These are phyloP conservation scores for Lydus trimaculatus DNA, from an alignment of 2,888 invertebrate genomes.

Conservation along the genomic window DNA sequence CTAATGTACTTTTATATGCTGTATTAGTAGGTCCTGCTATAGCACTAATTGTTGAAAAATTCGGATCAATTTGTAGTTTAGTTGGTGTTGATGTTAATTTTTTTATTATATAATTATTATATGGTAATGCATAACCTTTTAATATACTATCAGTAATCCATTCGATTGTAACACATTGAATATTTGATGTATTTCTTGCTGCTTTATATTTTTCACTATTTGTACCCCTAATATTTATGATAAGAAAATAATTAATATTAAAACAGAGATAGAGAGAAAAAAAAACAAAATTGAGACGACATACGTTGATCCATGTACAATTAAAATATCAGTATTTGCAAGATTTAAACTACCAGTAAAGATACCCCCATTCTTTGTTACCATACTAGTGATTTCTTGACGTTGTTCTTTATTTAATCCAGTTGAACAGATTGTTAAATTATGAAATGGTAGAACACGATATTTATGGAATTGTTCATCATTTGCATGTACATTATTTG, in stretches of 20 bases:
- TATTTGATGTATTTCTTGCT: slow-evolving; percentile 60
- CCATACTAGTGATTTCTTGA: slow-evolving; percentile 68
- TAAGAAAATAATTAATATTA: not conserved
- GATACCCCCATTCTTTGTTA: slow-evolving; percentile 76
- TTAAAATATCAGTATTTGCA: slow-evolving; percentile 65
- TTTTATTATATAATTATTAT: slow-evolving; percentile 66
- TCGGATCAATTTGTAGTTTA: slow-evolving; percentile 59
- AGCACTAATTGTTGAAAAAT: slow-evolving; percentile 63
- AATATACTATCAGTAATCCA: slow-evolving; percentile 85
- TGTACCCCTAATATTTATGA: slow-evolving; percentile 65
- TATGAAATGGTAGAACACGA: slow-evolving; percentile 77
- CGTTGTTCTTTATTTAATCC: slow-evolving; percentile 73
- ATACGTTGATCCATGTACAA: slow-evolving; percentile 64
- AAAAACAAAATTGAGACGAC: too few relatives aligned
- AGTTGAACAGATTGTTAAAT: slow-evolving; percentile 80
- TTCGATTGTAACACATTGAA: slow-evolving; percentile 73
- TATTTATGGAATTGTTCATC: slow-evolving; percentile 70
- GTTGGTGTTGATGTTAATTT: slow-evolving; percentile 77
- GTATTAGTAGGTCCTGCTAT: slow-evolving; percentile 48
- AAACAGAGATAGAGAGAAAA: not conserved
- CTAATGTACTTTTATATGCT: slow-evolving; percentile 22
- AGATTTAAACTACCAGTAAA: slow-evolving; percentile 61
- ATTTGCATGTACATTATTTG: slow-evolving; percentile 67
- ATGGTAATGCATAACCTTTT: slow-evolving; percentile 73
- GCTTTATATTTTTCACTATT: slow-evolving; percentile 78